A percentile compares a stretch with the other conserved stretches of the same genome.
Conservation (phyloP, 37 sponge, comb jelly and placozoan genomes). For the Chondrilla cf. caribensis region DNA sequence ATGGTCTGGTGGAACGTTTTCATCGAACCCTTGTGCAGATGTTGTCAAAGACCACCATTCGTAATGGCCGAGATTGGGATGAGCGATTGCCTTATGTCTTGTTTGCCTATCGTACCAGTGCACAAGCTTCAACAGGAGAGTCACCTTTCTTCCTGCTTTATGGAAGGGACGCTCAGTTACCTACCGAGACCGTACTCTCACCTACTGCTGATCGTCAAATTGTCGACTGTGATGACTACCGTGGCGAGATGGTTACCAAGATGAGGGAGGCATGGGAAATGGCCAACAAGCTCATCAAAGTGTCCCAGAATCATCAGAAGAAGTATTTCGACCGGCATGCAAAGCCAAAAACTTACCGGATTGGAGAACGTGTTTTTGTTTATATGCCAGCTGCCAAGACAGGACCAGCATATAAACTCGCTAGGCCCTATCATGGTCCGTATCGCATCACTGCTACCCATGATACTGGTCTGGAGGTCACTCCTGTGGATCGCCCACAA, state of each 20-base stretch:
- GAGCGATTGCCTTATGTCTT: slow-evolving; percentile 17
- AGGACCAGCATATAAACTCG: slow-evolving; percentile 13
- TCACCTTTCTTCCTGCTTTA: slow-evolving; percentile 37
- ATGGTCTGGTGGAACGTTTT: slow-evolving; percentile 50
- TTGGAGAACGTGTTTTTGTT: slow-evolving; percentile 38
- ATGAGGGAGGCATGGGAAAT: slow-evolving; percentile 28
- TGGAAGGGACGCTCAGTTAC: slow-evolving; percentile 32
- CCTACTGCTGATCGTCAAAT: background rate
- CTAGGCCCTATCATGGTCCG: slow-evolving; percentile 30
- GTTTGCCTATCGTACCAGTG: slow-evolving; percentile 37
- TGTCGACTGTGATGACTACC: slow-evolving; percentile 5
- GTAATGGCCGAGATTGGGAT: slow-evolving; percentile 30
- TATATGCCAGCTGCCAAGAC: slow-evolving; percentile 28
- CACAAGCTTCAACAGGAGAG: slow-evolving; percentile 24
- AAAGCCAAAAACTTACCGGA: background rate
- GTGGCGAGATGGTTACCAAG: background rate
- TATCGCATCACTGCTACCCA: background rate
- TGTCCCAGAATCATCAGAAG: slow-evolving; percentile 31
- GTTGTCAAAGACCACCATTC: slow-evolving; percentile 28
- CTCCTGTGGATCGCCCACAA: slow-evolving; percentile 8
- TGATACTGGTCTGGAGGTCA: slow-evolving; percentile 13
- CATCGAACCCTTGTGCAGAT: slow-evolving; percentile 27
- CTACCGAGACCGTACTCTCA: slow-evolving; percentile 5
- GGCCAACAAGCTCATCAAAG: slow-evolving; percentile 5
- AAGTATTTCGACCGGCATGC: slow-evolving; percentile 20